Conservation (phyloP, 2,888 invertebrate species). For the Noctuana brunneofusca region DNA sequence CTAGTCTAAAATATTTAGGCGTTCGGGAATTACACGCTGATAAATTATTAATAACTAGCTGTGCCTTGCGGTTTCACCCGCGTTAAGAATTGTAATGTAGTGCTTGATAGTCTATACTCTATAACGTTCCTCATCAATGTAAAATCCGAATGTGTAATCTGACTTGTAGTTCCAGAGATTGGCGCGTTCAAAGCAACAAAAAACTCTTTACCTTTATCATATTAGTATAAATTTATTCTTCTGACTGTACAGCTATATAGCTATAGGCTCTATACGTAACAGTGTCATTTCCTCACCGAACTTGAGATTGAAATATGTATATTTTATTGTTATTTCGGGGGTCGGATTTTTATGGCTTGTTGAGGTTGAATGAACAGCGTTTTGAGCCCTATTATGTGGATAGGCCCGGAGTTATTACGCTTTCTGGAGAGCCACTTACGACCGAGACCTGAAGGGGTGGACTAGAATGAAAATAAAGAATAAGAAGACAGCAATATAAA, state of each 20-base stretch:
- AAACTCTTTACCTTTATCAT: no score
- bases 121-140: no score
- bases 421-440: conserved; percentile 20
- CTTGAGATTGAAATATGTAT: conserved; percentile 50
- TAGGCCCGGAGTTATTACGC: conserved; percentile 26
- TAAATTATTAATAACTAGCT: no score
- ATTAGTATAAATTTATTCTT: no score
- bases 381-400: conserved; percentile 20
- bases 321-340: conserved; percentile 53
- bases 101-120: no score
- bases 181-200: no score
- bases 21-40: no score
- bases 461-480: conserved; percentile 7
- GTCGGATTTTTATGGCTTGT: conserved; percentile 31
- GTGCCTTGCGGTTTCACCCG: no score
- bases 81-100: no score
- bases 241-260: not conserved
- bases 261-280: conserved; percentile 41
- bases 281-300: conserved; percentile 46
- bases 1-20: no score
- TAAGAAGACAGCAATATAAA: not conserved
- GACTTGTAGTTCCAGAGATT: no score
- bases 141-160: no score
- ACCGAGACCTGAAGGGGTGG: conserved; percentile 6
- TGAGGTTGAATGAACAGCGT: conserved; percentile 28